phyloP scores from a whole-genome alignment of 2,113 vertebrate species.

The Gadus macrocephalus region DNA sequence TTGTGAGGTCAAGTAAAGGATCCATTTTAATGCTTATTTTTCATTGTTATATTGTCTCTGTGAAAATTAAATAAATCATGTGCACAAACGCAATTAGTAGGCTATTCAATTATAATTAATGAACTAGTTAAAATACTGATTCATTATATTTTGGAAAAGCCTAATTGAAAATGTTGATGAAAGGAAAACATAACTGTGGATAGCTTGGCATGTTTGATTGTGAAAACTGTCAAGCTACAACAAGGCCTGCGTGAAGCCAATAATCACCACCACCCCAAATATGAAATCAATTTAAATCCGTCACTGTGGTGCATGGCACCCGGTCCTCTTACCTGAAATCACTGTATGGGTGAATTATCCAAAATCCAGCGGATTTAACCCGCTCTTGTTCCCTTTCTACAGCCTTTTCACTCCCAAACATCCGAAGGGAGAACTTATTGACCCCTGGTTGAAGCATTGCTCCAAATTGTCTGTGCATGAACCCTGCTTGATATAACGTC shows the following conservation, averaged over 20 bases:
- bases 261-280: too few relatives aligned
- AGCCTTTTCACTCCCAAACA: conserved; percentile 99
- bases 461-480: conserved; percentile 96
- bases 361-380: conserved; percentile 97
- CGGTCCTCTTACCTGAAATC: conserved; percentile 90
- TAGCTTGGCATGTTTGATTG: conserved; percentile 2
- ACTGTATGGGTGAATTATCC: conserved; percentile 99
- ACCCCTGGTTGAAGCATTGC: conserved; percentile 98
- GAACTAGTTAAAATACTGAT: too few relatives aligned
- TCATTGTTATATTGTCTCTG: too few relatives aligned
- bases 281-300: too few relatives aligned
- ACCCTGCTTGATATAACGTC: conserved; percentile 86
- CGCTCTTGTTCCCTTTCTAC: conserved; percentile 96
- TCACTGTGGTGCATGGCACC: not conserved
- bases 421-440: conserved; percentile 99
- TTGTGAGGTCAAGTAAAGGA: too few relatives aligned
- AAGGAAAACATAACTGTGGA: conserved; percentile 8
- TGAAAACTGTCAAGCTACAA: not conserved
- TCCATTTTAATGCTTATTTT: too few relatives aligned
- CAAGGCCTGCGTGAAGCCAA: not conserved
- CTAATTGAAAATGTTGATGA: not conserved
- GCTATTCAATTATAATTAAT: too few relatives aligned
- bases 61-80: too few relatives aligned
- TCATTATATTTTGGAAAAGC: too few relatives aligned
- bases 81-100: too few relatives aligned